Base-by-base conservation (phyloP, 2,113 vertebrate species). In the Pseudorhombus dupliciocellatus region DNA sequence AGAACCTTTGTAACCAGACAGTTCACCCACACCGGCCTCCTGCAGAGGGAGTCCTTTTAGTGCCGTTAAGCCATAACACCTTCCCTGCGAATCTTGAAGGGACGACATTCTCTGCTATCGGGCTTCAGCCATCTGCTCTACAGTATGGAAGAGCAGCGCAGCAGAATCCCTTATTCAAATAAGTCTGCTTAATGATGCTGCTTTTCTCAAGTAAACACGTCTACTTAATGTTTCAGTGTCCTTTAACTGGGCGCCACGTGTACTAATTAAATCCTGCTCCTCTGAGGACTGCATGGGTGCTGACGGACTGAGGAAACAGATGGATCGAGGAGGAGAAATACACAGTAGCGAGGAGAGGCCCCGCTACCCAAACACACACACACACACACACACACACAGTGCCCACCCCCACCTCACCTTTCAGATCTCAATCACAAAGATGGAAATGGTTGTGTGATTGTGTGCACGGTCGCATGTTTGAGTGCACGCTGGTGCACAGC, bases 251-350 rank as follows among this genome's bases (percentile, higher is more conserved):
- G 34, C 67, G 78, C 84, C 84, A 87, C 86, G 30, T 83, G 87
- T 69, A 70, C 79, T 87, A 90, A 92, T 91, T 88, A 82, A 89
- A 88, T 88, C 56, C 71, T 40, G 79, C 70, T 85, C 87, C 84
- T 84, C 69, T 51, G 81, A 82, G 79, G 71, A 82, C 62, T 53
- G 31, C 30, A 59, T 37, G 66, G 48, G 52, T 69, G 71, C 67
- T 77, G 84, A 77, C 80, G 64, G 82, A 68, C 56, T 54, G 66
- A 73, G 79, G 71, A 83, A 82, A 77, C 86, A 89, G 85, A 90
- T 88, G 79, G 79, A 79, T 79, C 50, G 66, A 78, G 54, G 75
- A 77, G 53, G 74, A 80, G 81, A 86, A 73, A 81, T 25, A 77
- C 70, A 73, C 58, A 78, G 71, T 77, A 69, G 75, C 26, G 76